Evolutionary conservation across 2,797 vertebrate species (phyloP), one percentile per base, ranked within the genome.

Genomic region (Geotrypetes seraphini): DNA sequence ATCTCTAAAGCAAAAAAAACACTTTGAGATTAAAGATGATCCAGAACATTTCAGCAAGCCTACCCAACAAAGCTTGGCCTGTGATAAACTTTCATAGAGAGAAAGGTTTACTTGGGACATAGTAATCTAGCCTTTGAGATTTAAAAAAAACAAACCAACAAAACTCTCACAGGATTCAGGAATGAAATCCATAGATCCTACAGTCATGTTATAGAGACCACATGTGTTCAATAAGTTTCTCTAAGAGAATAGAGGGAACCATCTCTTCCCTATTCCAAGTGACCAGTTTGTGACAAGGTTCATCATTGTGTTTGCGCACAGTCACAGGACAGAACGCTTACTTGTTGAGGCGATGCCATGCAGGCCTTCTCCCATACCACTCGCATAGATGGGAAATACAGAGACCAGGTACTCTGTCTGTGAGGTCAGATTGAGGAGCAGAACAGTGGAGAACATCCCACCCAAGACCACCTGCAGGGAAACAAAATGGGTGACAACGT

Each of bases 331-430:
- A 10, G 8, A 13, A 27, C 10, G 67, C 85, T 74, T 68, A 95
- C 93, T 28, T 45, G 92, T 98, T 12, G 85, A 88, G 39, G 76
- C 83, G 28, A 88, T 72, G 25, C 88, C 91, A 49, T 80, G 71
- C 5, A 96, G 86, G 1, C 79, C 84, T 19, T 84, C 63, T 10
- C 91, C 86, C 3, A 72, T 53, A 0, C 43, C 69, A 0, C 67
- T 42, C 22, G 82, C 60, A 2, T 88, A 86, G 24, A 94, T 51
- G 0, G 92, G 88, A 32, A 91, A 76, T 67, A 97, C 84, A 0
- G 91, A 91, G 19, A 96, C 44, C 25, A 88, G 71, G 44, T 94
- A 94, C 33, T 92, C 78, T 0, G 88, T 92, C 59, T 87, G 81
- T 0, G 90, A 86, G 7, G 85, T 83, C 44, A 97, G 62, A 36